Base-by-base conservation (phyloP, 1,140 invertebrate genomes). In the Xylocopa sonorina region DNA sequence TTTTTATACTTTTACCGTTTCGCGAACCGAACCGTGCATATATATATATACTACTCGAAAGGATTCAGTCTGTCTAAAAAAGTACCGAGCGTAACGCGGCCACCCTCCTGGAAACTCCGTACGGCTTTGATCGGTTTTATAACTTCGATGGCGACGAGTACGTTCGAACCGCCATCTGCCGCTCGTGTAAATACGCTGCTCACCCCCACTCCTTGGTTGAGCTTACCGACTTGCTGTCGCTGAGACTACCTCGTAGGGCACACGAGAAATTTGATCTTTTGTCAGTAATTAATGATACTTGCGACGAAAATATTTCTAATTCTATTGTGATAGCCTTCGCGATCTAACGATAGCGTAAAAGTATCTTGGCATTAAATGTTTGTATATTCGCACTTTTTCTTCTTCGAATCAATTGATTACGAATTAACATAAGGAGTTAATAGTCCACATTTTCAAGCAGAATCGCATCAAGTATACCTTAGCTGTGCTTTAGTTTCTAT, bases 21-120 rank as follows among this genome's bases (percentile, higher is more conserved):
- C 78, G 71, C 79, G 80, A 75, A 80, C 83, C 79, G 79, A 82
- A 82, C 80, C 81, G 69, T 79, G 58, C 71, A 80, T 63, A 80
- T 69, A 50, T 75, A 27, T 73, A 53, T 62, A 53, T 53, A 41
- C 18, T 63, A 78, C 57, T 43, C 55, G 29, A 72, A 64, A 72
- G 50, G 77, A 75, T 60, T 64, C 12, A 58, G 71, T 75, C 76
- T 46, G 50, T 82, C 69, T 63, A 72, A 67, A 68, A 83, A 81
- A 78, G 77, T 78, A 60, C 63, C 71, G 71, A 88, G 62, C 78
- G 84, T 80, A 82, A 83, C 76, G 69, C 88, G 81, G 88, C 89
- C 81, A 80, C 87, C 82, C 88, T 88, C 88, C 83, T 74, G 14
- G 83, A 88, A 79, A 88, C 84, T 88, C 86, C 76, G 82, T 80